Evolutionary conservation across 2,888 invertebrate species (phyloP).

Genomic region (Bembecia ichneumoniformis): DNA sequence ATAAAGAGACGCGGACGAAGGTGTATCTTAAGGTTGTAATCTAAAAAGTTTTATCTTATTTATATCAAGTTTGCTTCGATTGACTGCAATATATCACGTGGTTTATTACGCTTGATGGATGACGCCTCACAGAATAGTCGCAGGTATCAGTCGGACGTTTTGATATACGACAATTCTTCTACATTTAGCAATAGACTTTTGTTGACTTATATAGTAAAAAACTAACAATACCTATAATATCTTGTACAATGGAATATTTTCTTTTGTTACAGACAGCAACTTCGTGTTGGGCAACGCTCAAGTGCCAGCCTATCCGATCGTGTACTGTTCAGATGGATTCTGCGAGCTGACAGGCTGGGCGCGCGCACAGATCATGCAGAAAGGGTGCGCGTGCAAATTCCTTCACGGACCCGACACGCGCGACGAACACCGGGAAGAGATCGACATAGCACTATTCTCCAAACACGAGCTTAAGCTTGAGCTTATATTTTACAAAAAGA

Average conservation of each 20-base stretch:
- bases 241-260: not conserved
- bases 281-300: constrained; percentile 97
- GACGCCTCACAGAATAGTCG: too few species aligned
- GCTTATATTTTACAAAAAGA: constrained; percentile 95
- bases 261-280: constrained; percentile 85
- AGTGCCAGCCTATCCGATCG: constrained; percentile 92
- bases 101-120: too few species aligned
- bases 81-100: too few species aligned
- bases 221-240: too few species aligned
- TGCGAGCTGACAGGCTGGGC: constrained; percentile 95
- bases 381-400: constrained; percentile 95
- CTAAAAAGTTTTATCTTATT: too few species aligned
- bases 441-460: constrained; percentile 89
- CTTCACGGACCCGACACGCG: constrained; percentile 92
- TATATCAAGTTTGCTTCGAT: too few species aligned
- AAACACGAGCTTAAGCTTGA: constrained; percentile 95
- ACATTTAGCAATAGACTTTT: too few species aligned
- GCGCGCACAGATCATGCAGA: constrained; percentile 96
- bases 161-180: too few species aligned
- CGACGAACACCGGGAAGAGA: constrained; percentile 89
- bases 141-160: too few species aligned
- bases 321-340: constrained; percentile 96
- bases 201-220: too few species aligned
- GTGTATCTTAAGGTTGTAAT: too few species aligned
- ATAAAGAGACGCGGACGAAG: too few species aligned